Base-by-base conservation (phyloP, 2,797 vertebrate genomes). In the Lacerta viridis region DNA sequence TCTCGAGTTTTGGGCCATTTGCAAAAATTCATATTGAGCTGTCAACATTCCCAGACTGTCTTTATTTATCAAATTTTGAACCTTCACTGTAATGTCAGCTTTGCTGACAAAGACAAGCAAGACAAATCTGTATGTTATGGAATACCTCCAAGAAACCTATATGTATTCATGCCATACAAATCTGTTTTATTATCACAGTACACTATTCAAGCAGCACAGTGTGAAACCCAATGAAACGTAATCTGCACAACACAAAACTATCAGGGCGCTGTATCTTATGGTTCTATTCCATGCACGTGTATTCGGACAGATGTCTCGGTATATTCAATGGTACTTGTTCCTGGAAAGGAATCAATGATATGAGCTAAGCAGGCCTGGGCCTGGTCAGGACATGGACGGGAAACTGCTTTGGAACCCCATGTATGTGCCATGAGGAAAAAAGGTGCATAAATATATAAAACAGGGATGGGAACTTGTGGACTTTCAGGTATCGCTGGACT, bases 21-120 rank as follows among this genome's bases (percentile, higher is more conserved):
- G 29, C 82, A 83, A 36, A 74, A 74, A 18, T 23, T 84, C 33
- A 59, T 39, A 36, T 64, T 29, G 13, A 9, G 25, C 25, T 55
- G 66, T 61, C 71, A 85, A 76, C 72, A 84, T 61, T 85, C 69
- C 27, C 29, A 36, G 41, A 81, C 64, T 50, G 61, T 39, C 20
- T 29, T 46, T 17, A 36, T 50, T 61, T 29, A 85, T 50, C 83
- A 77, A 66, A 43, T 15, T 64, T 23, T 43, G 27, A 33, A 33
- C 29, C n/a, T 43, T 25, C 17, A 7, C 39, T 66, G 33, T n/a
- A 46, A 66, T 20, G 27, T 71, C n/a, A 50, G 17, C 39, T 33
- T 77, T 84, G n/a, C 71, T 69, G 39, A 55, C 29, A 66, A 41
- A 39, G 20, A 27, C 77, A 82, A 64, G 43, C 64, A 46, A 76